Conservation (phyloP, 1,140 invertebrate species). For the Caerostris extrusa region DNA sequence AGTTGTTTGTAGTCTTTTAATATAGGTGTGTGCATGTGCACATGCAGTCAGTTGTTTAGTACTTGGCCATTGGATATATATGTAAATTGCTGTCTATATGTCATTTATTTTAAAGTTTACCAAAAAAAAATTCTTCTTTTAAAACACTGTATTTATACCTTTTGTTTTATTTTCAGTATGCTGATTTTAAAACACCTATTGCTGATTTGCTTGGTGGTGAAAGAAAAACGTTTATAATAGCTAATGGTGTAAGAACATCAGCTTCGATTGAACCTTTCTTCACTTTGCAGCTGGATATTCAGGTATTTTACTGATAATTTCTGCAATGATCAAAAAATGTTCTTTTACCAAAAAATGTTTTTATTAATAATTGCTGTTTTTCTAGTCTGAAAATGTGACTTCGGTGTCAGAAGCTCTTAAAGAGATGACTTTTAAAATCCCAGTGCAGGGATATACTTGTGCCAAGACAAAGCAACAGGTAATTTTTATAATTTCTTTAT, state of each 20-base stretch:
- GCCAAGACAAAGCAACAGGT: constrained; percentile 87
- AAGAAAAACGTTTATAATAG: constrained; percentile 88
- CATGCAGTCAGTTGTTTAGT: too few relatives aligned
- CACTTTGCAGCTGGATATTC: constrained; percentile 95
- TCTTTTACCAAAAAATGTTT: not conserved
- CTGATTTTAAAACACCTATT: constrained; percentile 91
- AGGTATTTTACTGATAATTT: constrained; percentile 84
- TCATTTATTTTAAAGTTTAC: too few relatives aligned
- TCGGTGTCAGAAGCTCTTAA: constrained; percentile 92
- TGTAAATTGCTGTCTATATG: too few relatives aligned
- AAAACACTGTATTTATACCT: too few relatives aligned
- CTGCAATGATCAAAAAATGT: not conserved
- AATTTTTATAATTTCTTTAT: not conserved
- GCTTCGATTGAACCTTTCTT: constrained; percentile 94
- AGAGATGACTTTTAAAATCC: constrained; percentile 90
- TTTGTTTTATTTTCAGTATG: constrained; percentile 82
- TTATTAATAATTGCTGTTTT: constrained; percentile 77
- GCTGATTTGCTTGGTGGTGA: constrained; percentile 96
- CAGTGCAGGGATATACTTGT: constrained; percentile 91
- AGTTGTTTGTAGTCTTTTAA: too few relatives aligned
- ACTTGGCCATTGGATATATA: too few relatives aligned
- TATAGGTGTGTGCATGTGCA: too few relatives aligned
- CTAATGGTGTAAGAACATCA: constrained; percentile 88
- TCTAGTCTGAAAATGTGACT: constrained; percentile 87
- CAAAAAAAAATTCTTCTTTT: too few relatives aligned